phyloP scores from a whole-genome alignment of 2,797 vertebrate species.

The Phrynocephalus guinanensis region DNA sequence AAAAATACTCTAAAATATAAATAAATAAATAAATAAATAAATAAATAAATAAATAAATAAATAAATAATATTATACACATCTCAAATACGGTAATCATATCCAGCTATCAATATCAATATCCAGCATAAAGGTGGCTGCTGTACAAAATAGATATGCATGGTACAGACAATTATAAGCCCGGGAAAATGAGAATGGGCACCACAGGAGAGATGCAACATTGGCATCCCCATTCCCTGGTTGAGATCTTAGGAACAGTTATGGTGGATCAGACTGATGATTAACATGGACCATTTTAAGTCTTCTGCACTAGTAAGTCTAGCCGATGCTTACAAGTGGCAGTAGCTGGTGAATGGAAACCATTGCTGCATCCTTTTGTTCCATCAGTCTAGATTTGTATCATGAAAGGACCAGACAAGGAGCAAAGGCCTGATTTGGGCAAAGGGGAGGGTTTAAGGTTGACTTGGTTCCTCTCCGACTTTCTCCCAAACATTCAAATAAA shows the following conservation, averaged over 20 bases:
- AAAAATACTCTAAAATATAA: too few relatives aligned
- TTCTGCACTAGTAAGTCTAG: too few relatives aligned
- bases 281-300: not conserved
- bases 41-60: not conserved
- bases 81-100: slow-evolving; percentile 16
- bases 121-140: not conserved
- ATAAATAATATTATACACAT: slow-evolving; percentile 17
- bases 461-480: not conserved
- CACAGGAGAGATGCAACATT: not conserved
- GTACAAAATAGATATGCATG: slow-evolving; percentile 1
- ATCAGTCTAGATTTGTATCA: not conserved
- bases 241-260: not conserved
- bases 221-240: not conserved
- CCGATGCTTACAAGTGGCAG: not conserved
- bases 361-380: not conserved
- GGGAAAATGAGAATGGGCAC: not conserved
- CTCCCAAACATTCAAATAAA: not conserved
- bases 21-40: too few relatives aligned
- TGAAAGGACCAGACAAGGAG: not conserved
- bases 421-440: not conserved
- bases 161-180: not conserved
- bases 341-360: not conserved
- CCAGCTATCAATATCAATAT: slow-evolving; percentile 16
- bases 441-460: not conserved
- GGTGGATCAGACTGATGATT: not conserved